Evolutionary conservation across 2,888 invertebrate species (phyloP), one percentile per base, ranked within the genome.

Genomic region (Drosophila sordidula): DNA sequence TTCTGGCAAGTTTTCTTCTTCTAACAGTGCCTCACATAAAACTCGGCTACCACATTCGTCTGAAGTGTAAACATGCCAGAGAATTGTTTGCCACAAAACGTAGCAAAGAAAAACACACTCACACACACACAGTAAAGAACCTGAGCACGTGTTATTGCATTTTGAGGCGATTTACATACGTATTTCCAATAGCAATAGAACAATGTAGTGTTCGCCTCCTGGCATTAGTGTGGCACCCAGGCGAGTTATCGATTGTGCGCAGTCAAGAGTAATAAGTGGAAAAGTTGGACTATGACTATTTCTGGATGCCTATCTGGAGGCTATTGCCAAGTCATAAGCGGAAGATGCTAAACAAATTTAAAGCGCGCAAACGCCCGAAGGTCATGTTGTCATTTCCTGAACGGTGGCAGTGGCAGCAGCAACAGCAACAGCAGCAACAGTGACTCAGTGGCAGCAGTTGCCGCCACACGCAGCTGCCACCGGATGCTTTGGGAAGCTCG

Each of bases 281-380:
- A 65, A 66, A 89, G 70, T 67, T 84, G 65, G 61, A 66, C 70
- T 70, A 64, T 51, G 57, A 64, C 70, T 68, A 78, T 75, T 82
- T 65, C 55, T 67, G 71, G 67, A 78, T 69, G 66, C 70, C 62
- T 62, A 67, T 75, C 70, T 74, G 55, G 56, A 54, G 72, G 78
- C 72, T 70, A 81, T 74, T 85, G 88, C 75, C 85, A 68, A 76
- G 87, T 79, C 70, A 89, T 73, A 81, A 81, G 75, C 89, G 89
- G 86, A 87, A 87, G 79, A 78, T 81, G 79, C 79, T 89, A 75
- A 89, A 57, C 88, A 84, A 89, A 89, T 84, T 87, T 89, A 81
- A 87, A 61, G 78, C 66, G 55, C 70, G 42, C 62, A 70, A 61
- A 12, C 70, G 88, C 73, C 86, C 84, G 80, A 84, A 87, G 84